Evolutionary conservation across 1,140 invertebrate genomes (phyloP).

Genomic region (Zaprionus vittiger): DNA sequence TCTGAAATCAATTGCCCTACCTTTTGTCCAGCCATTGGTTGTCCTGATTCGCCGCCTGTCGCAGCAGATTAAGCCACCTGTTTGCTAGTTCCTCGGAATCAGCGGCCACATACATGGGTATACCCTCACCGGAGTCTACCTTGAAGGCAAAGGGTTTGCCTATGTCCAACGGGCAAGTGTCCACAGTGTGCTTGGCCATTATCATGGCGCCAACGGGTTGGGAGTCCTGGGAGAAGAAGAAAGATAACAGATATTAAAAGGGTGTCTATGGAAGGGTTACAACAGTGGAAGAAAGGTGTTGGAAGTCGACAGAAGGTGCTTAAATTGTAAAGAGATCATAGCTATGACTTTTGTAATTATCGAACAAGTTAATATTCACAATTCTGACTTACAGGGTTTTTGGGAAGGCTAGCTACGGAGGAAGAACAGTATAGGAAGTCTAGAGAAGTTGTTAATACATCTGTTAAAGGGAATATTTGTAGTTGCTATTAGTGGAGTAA

Average conservation of each 20-base stretch:
- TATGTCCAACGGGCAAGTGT: slow-evolving; percentile 76
- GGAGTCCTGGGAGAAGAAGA: slow-evolving; percentile 87
- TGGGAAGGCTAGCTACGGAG: too few species aligned
- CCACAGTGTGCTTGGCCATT: slow-evolving; percentile 92
- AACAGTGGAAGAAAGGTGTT: neutral
- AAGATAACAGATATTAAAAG: neutral
- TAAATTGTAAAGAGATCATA: too few species aligned
- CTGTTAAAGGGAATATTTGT: too few species aligned
- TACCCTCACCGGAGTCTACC: slow-evolving; percentile 91
- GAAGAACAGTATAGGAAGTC: accelerated
- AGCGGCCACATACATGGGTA: slow-evolving; percentile 92
- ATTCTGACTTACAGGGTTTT: too few species aligned
- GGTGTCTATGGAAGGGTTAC: too few species aligned
- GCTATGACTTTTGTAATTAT: too few species aligned
- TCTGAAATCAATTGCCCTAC: slow-evolving; percentile 56
- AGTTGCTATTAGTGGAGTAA: too few species aligned
- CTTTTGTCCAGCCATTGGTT: slow-evolving; percentile 92
- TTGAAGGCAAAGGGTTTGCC: slow-evolving; percentile 88
- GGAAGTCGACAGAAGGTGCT: too few species aligned
- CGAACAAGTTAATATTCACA: too few species aligned
- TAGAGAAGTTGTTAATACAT: too few species aligned
- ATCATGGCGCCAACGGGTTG: slow-evolving; percentile 96
- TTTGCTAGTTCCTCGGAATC: slow-evolving; percentile 90
- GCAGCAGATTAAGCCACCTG: slow-evolving; percentile 91
- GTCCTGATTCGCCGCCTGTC: slow-evolving; percentile 87